A percentile compares a stretch with the other conserved stretches of the same genome.
Conservation (phyloP, 2,888 invertebrate species). For the Polyommatus iphigenia region DNA sequence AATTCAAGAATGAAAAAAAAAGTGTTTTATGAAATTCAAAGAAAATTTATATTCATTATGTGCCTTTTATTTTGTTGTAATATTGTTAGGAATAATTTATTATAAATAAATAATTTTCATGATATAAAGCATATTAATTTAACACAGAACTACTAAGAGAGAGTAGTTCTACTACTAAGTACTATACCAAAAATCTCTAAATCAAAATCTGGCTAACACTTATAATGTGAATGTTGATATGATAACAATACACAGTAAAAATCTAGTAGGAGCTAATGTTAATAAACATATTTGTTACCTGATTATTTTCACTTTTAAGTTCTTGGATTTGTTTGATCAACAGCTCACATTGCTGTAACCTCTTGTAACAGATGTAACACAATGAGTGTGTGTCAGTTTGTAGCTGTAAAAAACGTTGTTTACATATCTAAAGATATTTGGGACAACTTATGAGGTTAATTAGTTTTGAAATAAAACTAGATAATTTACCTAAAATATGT, state of each 20-base stretch:
- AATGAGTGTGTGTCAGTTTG: not conserved
- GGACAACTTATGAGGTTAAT: not conserved
- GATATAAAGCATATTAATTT: too few relatives aligned
- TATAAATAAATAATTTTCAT: too few relatives aligned
- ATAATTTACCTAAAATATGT: not conserved
- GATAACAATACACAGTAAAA: not conserved
- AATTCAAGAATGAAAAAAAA: too few relatives aligned
- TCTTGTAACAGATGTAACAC: not conserved
- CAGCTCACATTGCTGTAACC: not conserved
- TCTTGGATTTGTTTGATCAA: not conserved
- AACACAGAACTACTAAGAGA: too few relatives aligned
- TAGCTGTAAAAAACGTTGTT: not conserved
- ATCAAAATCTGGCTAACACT: too few relatives aligned
- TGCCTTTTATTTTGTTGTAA: too few relatives aligned
- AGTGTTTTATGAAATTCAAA: too few relatives aligned
- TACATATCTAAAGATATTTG: not conserved
- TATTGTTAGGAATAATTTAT: too few relatives aligned
- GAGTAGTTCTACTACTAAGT: too few relatives aligned
- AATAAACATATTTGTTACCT: not conserved
- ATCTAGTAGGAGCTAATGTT: not conserved
- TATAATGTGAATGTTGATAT: too few relatives aligned
- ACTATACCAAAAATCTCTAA: too few relatives aligned
- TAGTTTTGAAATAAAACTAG: not conserved
- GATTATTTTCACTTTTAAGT: not conserved
- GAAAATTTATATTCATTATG: too few relatives aligned